Base-by-base conservation (phyloP, 2,113 vertebrate genomes). In the Meriones unguiculatus region DNA sequence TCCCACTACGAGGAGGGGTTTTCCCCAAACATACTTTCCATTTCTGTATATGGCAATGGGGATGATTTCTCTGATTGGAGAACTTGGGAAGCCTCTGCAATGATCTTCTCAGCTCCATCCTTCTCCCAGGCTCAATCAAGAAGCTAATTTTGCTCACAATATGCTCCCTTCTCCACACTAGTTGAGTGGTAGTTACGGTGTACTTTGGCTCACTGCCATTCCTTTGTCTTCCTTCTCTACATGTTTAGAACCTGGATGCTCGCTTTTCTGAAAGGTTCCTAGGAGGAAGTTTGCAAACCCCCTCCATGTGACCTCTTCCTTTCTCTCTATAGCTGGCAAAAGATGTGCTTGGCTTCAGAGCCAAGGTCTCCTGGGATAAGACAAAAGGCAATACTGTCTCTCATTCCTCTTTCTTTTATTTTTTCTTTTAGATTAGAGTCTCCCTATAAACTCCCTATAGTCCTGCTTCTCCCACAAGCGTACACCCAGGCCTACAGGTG, bases 221-320 rank as follows among this genome's bases (percentile, higher is more conserved):
- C 87, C 75, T 96, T 91, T 92, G 95, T 94, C 75, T 89, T 86
- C 81, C 65, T 70, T 62, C 28, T 81, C 91, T 30, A 0, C 17
- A 32, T 32, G 67, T 78, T 76, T 57, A 38, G 86, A 96, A 87
- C 67, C 89, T 87, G 91, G 86, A 82, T 52, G 20, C 0, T 6
- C 8, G 75, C 17, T 70, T 65, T 62, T 85, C 64, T 75, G 62
- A 32, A 87, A 84, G 28, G 70, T 35, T 93, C 95, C 69, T n/a
- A 67, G 64, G 90, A 90, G 94, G 11, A 10, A 64, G 75, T 10
- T 46, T 78, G 52, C 76, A 93, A 90, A 69, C 57, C 77, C 85
- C 52, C 50, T 89, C 59, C 59, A 28, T 73, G 17, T 95, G 77
- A 90, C 64, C 32, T 18, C 15, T 41, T 35, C 50, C 41, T 28